These are phyloP conservation scores for Octopus bimaculoides DNA, from an alignment of 1,140 invertebrate genomes.

Conservation along the genomic window DNA sequence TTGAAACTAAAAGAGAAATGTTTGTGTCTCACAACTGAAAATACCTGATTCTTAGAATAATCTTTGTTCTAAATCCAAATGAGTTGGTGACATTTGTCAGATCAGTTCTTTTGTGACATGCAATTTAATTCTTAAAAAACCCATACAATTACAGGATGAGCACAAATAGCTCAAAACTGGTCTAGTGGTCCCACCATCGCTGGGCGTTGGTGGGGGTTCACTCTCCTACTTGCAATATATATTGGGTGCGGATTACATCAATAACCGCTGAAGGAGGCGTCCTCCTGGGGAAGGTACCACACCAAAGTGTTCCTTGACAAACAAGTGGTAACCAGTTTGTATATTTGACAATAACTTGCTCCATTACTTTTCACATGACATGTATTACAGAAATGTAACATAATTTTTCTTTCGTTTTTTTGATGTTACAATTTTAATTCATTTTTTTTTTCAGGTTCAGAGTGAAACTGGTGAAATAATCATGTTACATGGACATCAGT, in stretches of 20 bases:
- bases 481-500: constrained; percentile 57
- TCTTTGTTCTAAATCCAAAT: too few relatives aligned
- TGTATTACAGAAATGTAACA: not conserved
- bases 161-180: too few relatives aligned
- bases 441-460: not conserved
- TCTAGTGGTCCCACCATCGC: too few relatives aligned
- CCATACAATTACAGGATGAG: too few relatives aligned
- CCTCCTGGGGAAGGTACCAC: not conserved
- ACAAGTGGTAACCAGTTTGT: not conserved
- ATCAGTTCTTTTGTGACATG: not conserved
- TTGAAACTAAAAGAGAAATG: not conserved
- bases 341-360: not conserved
- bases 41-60: not conserved
- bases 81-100: not conserved
- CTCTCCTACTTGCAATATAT: too few relatives aligned
- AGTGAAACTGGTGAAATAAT: constrained; percentile 37
- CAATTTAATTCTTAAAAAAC: not conserved
- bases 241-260: too few relatives aligned
- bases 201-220: too few relatives aligned
- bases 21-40: not conserved
- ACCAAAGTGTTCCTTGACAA: not conserved
- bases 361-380: not conserved
- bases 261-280: too few relatives aligned
- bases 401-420: not conserved
- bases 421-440: not conserved